Evolutionary conservation across 2,888 invertebrate species (phyloP), one percentile per base, ranked within the genome.

Genomic region (Apoderus coryli): DNA sequence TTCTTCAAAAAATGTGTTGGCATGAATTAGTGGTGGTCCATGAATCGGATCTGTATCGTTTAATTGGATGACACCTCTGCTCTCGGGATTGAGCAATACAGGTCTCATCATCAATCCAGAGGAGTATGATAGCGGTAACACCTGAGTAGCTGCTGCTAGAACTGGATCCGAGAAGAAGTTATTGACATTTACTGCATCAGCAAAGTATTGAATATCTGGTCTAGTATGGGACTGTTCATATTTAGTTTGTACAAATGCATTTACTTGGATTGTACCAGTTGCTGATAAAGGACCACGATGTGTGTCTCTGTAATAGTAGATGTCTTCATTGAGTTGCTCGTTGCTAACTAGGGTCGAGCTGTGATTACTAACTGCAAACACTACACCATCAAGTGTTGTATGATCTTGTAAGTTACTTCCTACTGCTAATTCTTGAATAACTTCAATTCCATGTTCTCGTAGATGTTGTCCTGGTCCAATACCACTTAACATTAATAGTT

Each of bases 331-430:
- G 14, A 63, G 44, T 45, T 64, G 52, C 4, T 60, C 45, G 10
- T 52, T 52, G 38, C 43, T 44, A 1, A 63, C 56, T 29, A 53
- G 43, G 4, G 70, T 70, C 0, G 67, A 58, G 1, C 68, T 64
- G 50, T 64, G 59, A 43, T 72, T 71, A 2, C 63, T 60, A 9
- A 76, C 46, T 2, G 61, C 61, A 34, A 72, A 50, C 1, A 69
- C 45, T 2, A 72, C 54, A 2, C 66, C 69, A 42, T 69, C 68
- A 4, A 69, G 64, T 1, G 79, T 77, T 0, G 77, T 64, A 46
- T 82, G 81, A 46, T 81, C 76, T 47, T 79, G 79, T 2, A 82
- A 57, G 52, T 82, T 82, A 40, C 65, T 59, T 1, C 82, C 81
- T 1, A 82, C 80, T 26, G 68, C 68, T 27, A 78, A 57, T 54